These are phyloP conservation scores for Antheraea assamensis DNA, from an alignment of 2,888 invertebrate genomes.

Conservation along the genomic window DNA sequence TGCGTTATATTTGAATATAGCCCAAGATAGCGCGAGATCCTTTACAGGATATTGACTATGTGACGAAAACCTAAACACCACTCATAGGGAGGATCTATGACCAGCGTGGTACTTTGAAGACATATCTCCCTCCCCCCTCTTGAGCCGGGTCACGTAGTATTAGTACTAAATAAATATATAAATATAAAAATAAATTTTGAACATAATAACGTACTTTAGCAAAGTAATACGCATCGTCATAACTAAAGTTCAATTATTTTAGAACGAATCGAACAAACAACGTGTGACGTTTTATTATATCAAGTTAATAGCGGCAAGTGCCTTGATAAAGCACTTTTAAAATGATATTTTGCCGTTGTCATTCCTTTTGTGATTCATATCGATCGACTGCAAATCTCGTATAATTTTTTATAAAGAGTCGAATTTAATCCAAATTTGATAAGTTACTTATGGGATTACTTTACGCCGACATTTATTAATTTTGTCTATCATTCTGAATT, in stretches of 20 bases:
- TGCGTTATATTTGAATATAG: too few species aligned
- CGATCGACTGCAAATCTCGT: neutral
- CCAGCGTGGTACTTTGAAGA: too few species aligned
- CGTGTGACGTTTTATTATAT: neutral
- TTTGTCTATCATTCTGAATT: neutral
- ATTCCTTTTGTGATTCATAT: neutral
- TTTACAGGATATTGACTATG: too few species aligned
- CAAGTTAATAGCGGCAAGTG: neutral
- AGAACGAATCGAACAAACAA: neutral
- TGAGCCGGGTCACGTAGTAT: too few species aligned
- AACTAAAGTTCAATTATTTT: neutral
- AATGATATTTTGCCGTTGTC: neutral
- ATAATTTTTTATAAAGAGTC: neutral
- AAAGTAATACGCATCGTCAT: neutral
- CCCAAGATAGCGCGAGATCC: too few species aligned
- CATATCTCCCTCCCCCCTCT: too few species aligned
- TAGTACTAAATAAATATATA: too few species aligned
- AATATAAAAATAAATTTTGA: too few species aligned
- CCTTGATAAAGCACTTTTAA: neutral
- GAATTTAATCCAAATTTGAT: conserved; percentile 1
- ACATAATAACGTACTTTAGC: too few species aligned
- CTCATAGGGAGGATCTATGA: too few species aligned
- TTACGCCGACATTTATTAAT: neutral
- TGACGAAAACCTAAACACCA: too few species aligned
- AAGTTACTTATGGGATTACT: neutral